Evolutionary conservation across 1,140 invertebrate species (phyloP).

Genomic region (Calephelis virginiensis): DNA sequence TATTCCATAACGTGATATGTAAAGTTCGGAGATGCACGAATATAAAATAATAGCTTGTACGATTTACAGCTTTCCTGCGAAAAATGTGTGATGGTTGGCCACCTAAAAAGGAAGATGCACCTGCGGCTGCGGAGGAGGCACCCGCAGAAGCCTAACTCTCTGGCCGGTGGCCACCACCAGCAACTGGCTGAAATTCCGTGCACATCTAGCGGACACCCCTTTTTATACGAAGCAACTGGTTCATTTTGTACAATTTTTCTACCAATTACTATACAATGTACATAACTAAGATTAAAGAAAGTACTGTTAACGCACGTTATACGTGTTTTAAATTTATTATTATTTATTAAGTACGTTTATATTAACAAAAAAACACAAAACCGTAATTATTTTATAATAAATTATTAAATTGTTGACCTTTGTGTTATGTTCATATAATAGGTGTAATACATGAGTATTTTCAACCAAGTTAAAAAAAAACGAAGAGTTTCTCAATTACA

Average conservation of each 20-base stretch:
- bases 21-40: background rate
- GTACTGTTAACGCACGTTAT: conserved; percentile 73
- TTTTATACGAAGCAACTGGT: conserved; percentile 67
- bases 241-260: conserved; percentile 61
- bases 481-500: too few relatives aligned
- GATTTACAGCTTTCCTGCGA: conserved; percentile 83
- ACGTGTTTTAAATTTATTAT: conserved; percentile 73
- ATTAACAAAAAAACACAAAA: conserved; percentile 64
- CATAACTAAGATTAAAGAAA: conserved; percentile 71
- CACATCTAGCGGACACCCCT: conserved; percentile 63
- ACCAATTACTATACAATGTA: conserved; percentile 51
- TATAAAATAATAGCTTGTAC: conserved; percentile 20
- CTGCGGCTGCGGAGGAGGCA: conserved; percentile 49
- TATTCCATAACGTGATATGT: conserved; percentile 5
- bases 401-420: conserved; percentile 63
- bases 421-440: conserved; percentile 37
- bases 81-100: conserved; percentile 83
- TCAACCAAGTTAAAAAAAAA: background rate
- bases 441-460: background rate
- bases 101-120: conserved; percentile 39
- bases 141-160: conserved; percentile 40
- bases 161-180: conserved; percentile 42
- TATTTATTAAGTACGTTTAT: conserved; percentile 71
- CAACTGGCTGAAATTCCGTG: conserved; percentile 47
- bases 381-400: conserved; percentile 76